Base-by-base conservation (phyloP, 1,140 invertebrate species). In the Drosophila asahinai region DNA sequence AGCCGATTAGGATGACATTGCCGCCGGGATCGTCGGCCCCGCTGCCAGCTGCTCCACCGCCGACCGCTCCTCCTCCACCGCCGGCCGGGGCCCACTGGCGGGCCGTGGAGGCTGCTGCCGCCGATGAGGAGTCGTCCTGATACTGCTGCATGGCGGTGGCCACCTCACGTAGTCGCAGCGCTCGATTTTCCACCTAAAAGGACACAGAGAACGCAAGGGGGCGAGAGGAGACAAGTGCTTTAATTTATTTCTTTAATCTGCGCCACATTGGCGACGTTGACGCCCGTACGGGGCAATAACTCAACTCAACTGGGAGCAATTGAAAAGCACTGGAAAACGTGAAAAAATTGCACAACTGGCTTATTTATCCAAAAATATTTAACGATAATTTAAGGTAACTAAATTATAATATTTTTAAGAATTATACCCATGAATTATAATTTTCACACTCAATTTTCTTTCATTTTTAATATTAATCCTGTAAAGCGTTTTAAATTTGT, bases 181-280 rank as follows among this genome's bases (percentile, higher is more conserved):
- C 96, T 92, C 95, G 94, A 93, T 96, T 96, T 93, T 96, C 96
- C 86, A 94, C 94, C 95, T 96, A 94, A 93, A 94, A 86, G 68
- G 74, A 83, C 65, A 83, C 65, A 54, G 55, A 67, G 55, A 11
- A 12, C 47, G 48, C 43, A 7, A 30, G 42, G 17, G 17, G 2
- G 17, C 6, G 27, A 36, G 40, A 47, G n/a, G 22, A 67, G 73
- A 82, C 80, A 70, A 79, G 66, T 83, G 64, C 75, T 90, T 87
- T 91, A 91, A 83, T 86, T 91, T 87, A 91, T 86, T 83, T 91
- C 65, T 83, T 87, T 86, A 87, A 91, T 86, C 82, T 87, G 77
- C 80, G 70, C 61, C 62, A 80, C 80, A 76, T 75, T 86, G 80
- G 70, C 84, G 82, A 91, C 82, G 68, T 68, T 64, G 60, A 51